phyloP scores from a whole-genome alignment of 2,888 invertebrate genomes.

The Folsomia candida region DNA sequence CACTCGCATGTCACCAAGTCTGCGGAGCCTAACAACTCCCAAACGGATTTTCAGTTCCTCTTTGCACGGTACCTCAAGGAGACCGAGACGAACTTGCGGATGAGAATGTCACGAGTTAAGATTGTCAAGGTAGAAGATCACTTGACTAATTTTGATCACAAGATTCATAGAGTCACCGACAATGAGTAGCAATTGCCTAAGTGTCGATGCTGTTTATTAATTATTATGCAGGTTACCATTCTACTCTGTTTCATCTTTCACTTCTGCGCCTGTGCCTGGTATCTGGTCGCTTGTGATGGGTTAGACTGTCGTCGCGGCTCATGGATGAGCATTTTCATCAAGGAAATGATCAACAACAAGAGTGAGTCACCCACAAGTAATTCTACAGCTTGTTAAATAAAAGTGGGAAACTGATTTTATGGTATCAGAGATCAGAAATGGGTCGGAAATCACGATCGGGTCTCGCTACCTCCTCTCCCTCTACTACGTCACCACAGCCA shows the following conservation, averaged over 20 bases:
- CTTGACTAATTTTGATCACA: too few species aligned
- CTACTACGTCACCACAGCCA: conserved; percentile 41
- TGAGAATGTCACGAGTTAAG: conserved; percentile 40
- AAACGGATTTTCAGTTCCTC: conserved; percentile 26
- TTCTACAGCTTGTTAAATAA: too few species aligned
- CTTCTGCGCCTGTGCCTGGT: conserved; percentile 48
- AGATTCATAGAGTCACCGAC: too few species aligned
- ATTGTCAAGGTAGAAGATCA: too few species aligned
- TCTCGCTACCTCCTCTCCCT: conserved; percentile 39
- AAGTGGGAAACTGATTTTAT: too few species aligned
- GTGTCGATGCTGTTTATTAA: too few species aligned
- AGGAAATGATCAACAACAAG: conserved; percentile 1
- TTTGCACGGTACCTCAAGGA: conserved; percentile 42
- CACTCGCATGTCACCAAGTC: too few species aligned
- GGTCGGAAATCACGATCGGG: conserved; percentile 19
- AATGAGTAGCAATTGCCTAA: too few species aligned
- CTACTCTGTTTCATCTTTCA: conserved; percentile 48
- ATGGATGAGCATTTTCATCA: conserved; percentile 32
- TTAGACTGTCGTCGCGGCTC: conserved; percentile 23
- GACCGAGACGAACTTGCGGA: conserved; percentile 39
- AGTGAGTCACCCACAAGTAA: too few species aligned
- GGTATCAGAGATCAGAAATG: neutral
- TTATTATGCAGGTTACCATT: too few species aligned
- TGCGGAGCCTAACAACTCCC: neutral
- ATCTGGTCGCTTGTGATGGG: conserved; percentile 43